A percentile compares a stretch with the other conserved stretches of the same genome.
These are phyloP conservation scores for Colius striatus DNA, from an alignment of 2,113 vertebrate species.

Conservation along the genomic window DNA sequence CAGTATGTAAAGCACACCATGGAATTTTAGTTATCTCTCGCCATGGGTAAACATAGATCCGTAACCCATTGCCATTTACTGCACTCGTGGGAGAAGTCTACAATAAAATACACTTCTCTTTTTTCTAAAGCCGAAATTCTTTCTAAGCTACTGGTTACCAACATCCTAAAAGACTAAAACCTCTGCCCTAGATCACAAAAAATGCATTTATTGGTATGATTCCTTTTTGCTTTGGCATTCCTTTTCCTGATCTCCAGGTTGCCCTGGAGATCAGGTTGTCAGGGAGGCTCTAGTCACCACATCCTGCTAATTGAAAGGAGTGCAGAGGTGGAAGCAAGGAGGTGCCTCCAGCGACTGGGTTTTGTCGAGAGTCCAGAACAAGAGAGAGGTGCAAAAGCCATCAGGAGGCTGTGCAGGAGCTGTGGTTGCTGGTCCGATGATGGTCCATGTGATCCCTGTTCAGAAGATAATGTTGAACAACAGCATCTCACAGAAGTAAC, in stretches of 20 bases:
- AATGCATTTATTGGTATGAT: not conserved
- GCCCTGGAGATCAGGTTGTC: too few relatives aligned
- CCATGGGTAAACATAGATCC: not conserved
- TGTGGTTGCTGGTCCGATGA: fast-evolving
- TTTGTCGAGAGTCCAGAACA: not conserved
- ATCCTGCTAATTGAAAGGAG: not conserved
- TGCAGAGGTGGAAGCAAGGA: not conserved
- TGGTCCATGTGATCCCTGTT: not conserved
- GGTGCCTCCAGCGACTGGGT: not conserved
- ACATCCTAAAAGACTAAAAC: not conserved
- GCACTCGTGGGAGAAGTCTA: not conserved
- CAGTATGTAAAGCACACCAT: not conserved
- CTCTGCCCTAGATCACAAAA: not conserved
- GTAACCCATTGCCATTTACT: not conserved
- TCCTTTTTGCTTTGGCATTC: not conserved
- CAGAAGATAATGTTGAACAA: not conserved
- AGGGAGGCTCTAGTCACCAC: not conserved
- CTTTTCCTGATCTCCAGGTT: not conserved
- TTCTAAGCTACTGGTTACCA: not conserved
- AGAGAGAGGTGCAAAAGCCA: not conserved
- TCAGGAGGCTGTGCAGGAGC: not conserved
- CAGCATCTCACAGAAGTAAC: not conserved
- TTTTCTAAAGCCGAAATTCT: not conserved
- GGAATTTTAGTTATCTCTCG: not conserved
- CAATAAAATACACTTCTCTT: not conserved